Conservation (phyloP, 2,888 invertebrate species). For the Nephrotoma appendiculata region DNA sequence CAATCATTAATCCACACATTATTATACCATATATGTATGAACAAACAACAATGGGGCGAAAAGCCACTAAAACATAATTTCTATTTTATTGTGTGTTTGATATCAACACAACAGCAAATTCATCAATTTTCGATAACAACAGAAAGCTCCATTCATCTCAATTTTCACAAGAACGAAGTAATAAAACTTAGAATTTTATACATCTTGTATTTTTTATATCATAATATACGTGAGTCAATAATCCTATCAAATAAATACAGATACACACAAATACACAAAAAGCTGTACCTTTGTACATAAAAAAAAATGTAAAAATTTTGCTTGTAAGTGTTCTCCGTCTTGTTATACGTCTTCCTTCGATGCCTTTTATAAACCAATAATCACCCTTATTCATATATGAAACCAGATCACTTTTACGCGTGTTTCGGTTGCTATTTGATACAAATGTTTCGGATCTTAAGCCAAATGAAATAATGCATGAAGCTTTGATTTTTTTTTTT, state of each 20-base stretch:
- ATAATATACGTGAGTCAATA: background rate
- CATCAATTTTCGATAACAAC: background rate
- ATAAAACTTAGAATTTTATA: background rate
- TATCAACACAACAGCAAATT: background rate
- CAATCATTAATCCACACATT: background rate
- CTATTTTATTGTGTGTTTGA: background rate
- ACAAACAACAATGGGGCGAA: background rate
- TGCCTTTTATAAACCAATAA: background rate
- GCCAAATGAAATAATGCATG: background rate
- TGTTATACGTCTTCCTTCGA: background rate
- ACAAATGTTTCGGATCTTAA: background rate
- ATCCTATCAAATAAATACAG: background rate
- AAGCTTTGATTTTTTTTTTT: background rate
- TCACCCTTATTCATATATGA: background rate
- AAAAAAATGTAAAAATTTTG: background rate
- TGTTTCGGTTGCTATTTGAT: background rate
- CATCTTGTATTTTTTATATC: background rate
- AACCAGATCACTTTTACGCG: background rate
- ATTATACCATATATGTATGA: background rate
- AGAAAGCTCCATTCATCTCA: background rate
- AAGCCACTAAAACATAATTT: background rate
- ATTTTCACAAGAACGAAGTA: background rate
- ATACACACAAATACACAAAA: background rate
- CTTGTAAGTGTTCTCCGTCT: background rate
- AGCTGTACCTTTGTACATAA: background rate